Base-by-base conservation (phyloP, 2,888 invertebrate genomes). In the Eudasyphora cyanicolor region DNA sequence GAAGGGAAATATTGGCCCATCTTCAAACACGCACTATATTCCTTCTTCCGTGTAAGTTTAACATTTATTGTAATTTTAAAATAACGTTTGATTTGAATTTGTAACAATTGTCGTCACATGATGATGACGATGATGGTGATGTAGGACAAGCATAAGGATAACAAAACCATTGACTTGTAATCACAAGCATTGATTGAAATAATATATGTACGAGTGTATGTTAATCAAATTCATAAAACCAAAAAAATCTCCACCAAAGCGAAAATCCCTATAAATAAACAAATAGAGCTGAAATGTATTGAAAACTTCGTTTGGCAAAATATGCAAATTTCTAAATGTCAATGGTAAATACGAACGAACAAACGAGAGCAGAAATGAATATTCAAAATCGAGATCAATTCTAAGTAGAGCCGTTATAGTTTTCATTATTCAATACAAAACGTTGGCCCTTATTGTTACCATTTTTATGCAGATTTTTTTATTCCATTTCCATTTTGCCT, bases 401-500 rank as follows among this genome's bases (percentile, higher is more conserved):
- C 38, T 8, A n/a, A 45, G 45, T n/a, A 45, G 45, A n/a, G n/a
- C 14, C n/a, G 10, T 8, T 38, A 1, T n/a, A 45, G 45, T 45
- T 45, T 45, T 45, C 14, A 14, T 2, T n/a, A n/a, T 57, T 27
- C 27, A 3, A 27, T 57, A 24, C 57, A 27, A 51, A 51, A 51
- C 49, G 8, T 19, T 21, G 21, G n/a, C 5, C n/a, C n/a, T 19
- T 21, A 57, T 67, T 38, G 62, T 62, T 60, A 35, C 60, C 27
- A 75, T 75, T 75, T 75, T 75, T 27, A 79, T 74, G 69, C 57
- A 69, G 74, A 79, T 79, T 76, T 76, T 51, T 62, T 35, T 73
- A n/a, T n/a, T n/a, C n/a, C n/a, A n/a, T n/a, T n/a, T 32, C 8
- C 32, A 17, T 67, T 76, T 76, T 32, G 29, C 4, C 49, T 64